These are phyloP conservation scores for Druon quercuslanigerum DNA, from an alignment of 1,140 invertebrate species.

Conservation along the genomic window DNA sequence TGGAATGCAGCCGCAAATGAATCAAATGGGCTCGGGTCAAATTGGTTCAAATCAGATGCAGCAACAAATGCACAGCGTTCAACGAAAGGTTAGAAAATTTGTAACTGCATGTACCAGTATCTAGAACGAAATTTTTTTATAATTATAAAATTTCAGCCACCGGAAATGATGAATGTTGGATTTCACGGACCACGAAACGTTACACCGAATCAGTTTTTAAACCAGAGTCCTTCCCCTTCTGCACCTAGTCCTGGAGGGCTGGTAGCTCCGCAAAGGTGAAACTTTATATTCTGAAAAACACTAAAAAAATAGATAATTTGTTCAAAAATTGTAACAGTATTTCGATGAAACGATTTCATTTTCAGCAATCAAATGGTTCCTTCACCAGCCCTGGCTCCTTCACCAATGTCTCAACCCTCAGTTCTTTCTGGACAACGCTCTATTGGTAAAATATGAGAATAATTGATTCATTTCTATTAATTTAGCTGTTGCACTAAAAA, in stretches of 20 bases:
- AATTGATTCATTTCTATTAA: too few relatives aligned
- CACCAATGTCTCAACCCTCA: constrained; percentile 80
- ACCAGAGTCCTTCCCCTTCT: constrained; percentile 83
- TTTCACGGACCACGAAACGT: constrained; percentile 77
- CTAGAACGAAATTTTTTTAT: constrained; percentile 24
- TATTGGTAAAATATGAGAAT: constrained; percentile 51
- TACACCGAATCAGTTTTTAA: constrained; percentile 81
- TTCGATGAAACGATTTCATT: constrained; percentile 40
- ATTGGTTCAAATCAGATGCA: constrained; percentile 77
- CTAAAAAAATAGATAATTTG: not conserved
- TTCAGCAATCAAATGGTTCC: constrained; percentile 80
- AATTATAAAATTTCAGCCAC: constrained; percentile 55
- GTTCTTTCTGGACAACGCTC: constrained; percentile 75
- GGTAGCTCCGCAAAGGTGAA: constrained; percentile 75
- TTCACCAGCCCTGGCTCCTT: constrained; percentile 83
- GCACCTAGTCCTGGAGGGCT: constrained; percentile 82
- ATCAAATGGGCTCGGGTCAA: constrained; percentile 75
- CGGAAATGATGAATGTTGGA: constrained; percentile 72
- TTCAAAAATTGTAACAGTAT: not conserved
- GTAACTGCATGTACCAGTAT: constrained; percentile 11
- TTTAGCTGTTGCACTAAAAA: too few relatives aligned
- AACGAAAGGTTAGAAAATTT: constrained; percentile 68
- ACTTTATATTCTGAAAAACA: constrained; percentile 15
- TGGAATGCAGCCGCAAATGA: constrained; percentile 68
- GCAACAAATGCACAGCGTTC: constrained; percentile 75